Base-by-base conservation (phyloP, 92 coral and sea anemone species). In the Pocillopora meandrina region DNA sequence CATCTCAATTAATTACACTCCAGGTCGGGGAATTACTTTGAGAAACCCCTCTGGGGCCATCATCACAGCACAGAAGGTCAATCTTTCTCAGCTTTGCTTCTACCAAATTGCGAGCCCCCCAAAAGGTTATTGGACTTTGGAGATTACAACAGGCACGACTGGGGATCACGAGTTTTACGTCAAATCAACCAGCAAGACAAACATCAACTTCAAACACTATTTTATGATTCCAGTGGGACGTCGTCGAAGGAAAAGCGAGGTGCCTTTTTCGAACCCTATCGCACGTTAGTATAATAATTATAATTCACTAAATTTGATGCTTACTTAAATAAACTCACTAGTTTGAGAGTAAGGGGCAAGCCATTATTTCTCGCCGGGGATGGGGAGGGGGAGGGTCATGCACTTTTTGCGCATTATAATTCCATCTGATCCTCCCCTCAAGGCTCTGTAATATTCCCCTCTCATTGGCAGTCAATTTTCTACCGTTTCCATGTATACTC, bases 101-200 rank as follows among this genome's bases (percentile, higher is more conserved):
- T 95, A 88, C 77, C 84, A 90, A 74, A 83, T 95, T 69, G 59
- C 63, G 33, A 87, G 90, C 52, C 95, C 98, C 26, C 77, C 35
- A 23, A 87, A 75, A 15, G 98, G 98, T 14, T 75, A 83, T 89
- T 95, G 98, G 98, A 88, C 87, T 9, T 85, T 95, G 35, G 78
- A 64, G 31, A 77, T 92, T 6, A 91, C 94, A 16, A 73, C 84
- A 0, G 36, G 65, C 3, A 86, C 8, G 19, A 60, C 88, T 61
- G 96, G 95, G 2, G 81, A 82, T 19, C 84, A 91, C 69, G 92
- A 86, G 20, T 95, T 85, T 87, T 89, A 76, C 81, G 98, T 95
- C 64, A 92, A 86, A 64, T 91, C 94, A 17, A 86, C 75, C 61
- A 92, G 93, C 49, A 90, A 73, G 56, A 85, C 93, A 67, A 95